Base-by-base conservation (phyloP, 2,888 invertebrate genomes). In the Tenthredo scrophulariae region DNA sequence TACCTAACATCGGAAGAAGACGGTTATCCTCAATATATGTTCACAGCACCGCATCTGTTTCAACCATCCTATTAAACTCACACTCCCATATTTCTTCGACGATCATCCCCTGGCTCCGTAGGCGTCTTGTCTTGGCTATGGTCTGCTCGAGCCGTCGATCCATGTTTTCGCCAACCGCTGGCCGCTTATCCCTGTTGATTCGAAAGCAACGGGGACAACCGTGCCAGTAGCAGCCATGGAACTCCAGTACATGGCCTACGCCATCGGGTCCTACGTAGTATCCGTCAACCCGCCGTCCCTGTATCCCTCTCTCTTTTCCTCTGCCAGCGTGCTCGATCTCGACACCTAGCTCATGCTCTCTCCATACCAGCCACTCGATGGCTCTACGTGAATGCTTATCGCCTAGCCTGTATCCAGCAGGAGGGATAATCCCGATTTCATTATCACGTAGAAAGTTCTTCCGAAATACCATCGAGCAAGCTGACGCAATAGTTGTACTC, bases 401-500 rank as follows among this genome's bases (percentile, higher is more conserved):
- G 0, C 74, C 85, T 58, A 80, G 85, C 40, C 85, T 50, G 62
- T 87, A 87, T 2, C 84, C 84, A 0, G 83, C 77, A 6, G 77
- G 37, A 0, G 86, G 86, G 15, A 85, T 67, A 77, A 87, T 84
- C 9, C 85, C 85, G 4, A 87, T 86, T 2, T 58, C 77, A 15
- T 86, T 37, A 2, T 58, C 26, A 80, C 85, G 77, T 22, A 85
- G 50, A 70, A 86, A 86, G 29, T 84, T 85, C 50, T 80, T 65
- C 10, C 70, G 65, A 83, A 67, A 62, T 3, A 75, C 26, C 22
- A 10, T 22, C 2, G 15, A 43, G 33, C 85, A 87, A 0, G 86
- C 85, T 4, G 86, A 86, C 5, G 85, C 86, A n/a, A 86, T 84
- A 0, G 91, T 91, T 0, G 84, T 83, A 15, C 88, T 87, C 75